A percentile compares a stretch with the other conserved stretches of the same genome.
Evolutionary conservation across 37 sponge, comb jelly and placozoan species (phyloP).

Genomic region (Tethya wilhelma): DNA sequence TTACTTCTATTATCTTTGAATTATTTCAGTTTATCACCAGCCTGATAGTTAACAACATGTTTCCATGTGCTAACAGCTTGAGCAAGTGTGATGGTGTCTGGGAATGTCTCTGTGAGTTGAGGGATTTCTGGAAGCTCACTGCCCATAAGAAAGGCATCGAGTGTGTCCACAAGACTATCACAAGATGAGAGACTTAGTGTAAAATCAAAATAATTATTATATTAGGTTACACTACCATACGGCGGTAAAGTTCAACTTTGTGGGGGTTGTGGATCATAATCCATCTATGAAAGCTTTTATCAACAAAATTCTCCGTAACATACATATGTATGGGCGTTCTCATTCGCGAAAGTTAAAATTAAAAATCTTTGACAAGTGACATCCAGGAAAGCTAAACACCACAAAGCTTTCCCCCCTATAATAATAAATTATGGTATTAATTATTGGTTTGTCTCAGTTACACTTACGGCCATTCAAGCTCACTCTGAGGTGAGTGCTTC

Average conservation of each 20-base stretch:
- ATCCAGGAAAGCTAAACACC: neutral
- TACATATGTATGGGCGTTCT: too few relatives aligned
- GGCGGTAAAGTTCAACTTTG: too few relatives aligned
- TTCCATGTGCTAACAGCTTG: conserved; percentile 66
- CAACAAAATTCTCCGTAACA: too few relatives aligned
- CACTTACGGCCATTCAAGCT: conserved; percentile 22
- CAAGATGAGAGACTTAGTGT: too few relatives aligned
- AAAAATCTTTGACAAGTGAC: neutral
- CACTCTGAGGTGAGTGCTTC: conserved; percentile 8
- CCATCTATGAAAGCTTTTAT: too few relatives aligned
- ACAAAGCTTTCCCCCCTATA: neutral
- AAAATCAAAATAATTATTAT: conserved; percentile 6
- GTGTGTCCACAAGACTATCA: conserved; percentile 25
- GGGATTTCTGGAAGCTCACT: neutral
- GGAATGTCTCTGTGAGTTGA: conserved; percentile 4
- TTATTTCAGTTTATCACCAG: neutral
- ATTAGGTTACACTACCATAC: neutral
- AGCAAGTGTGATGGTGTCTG: conserved; percentile 28
- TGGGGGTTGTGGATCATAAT: too few relatives aligned
- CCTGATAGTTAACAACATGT: conserved; percentile 39
- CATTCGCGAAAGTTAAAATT: too few relatives aligned
- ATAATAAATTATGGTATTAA: neutral
- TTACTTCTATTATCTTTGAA: neutral
- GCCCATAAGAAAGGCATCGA: conserved; percentile 10
- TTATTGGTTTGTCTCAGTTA: neutral